Evolutionary conservation across 2,797 vertebrate species (phyloP).

Genomic region (Liparis tanakae): DNA sequence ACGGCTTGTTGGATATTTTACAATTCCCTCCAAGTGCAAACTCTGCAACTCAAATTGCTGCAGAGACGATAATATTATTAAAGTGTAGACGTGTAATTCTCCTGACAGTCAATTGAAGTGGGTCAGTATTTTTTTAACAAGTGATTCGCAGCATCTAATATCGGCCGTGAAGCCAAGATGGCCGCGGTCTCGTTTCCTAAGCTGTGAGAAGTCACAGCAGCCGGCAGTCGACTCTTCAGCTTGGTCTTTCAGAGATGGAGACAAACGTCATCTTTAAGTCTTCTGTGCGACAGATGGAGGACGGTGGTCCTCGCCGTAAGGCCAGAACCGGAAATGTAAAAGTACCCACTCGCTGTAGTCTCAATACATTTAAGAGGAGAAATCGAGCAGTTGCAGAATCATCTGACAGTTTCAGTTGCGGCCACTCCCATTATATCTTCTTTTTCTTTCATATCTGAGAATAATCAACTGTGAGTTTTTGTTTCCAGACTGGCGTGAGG

Average conservation of each 20-base stretch:
- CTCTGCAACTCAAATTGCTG: conserved; percentile 13
- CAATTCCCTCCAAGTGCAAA: neutral
- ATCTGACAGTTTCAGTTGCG: neutral
- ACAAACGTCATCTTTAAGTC: neutral
- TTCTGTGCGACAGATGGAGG: conserved; percentile 5
- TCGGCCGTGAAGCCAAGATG: neutral
- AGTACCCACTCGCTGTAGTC: neutral
- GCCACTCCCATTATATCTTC: neutral
- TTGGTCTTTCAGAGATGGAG: neutral
- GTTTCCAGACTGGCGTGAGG: neutral
- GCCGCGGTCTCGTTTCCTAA: neutral
- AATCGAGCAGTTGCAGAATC: neutral
- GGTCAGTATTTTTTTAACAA: conserved; percentile 22
- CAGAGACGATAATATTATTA: neutral
- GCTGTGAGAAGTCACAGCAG: conserved; percentile 1
- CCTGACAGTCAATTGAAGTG: neutral
- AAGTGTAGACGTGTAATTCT: neutral
- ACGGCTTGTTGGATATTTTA: no score
- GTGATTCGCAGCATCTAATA: neutral
- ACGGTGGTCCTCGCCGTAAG: neutral
- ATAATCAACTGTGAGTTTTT: neutral
- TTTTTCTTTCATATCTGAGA: neutral
- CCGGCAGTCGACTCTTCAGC: neutral
- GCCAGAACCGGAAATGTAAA: neutral
- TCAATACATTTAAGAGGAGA: neutral